Percentiles rank a stretch among this genome's conserved stretches.
phyloP scores from a whole-genome alignment of 2,888 invertebrate species.

The Eupithecia centaureata region DNA sequence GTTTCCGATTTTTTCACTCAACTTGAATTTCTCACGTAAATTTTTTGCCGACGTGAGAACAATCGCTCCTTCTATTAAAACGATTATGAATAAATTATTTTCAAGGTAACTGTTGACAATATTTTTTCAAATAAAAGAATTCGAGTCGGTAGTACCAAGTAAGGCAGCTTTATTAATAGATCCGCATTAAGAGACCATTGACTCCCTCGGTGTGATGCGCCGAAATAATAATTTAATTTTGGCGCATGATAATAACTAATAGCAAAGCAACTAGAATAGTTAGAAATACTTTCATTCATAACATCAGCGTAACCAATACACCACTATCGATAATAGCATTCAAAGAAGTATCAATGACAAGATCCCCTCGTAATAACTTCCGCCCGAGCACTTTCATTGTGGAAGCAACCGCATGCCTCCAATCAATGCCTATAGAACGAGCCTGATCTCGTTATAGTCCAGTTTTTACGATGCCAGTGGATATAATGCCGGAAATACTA shows the following conservation, averaged over 20 bases:
- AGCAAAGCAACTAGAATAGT: background rate
- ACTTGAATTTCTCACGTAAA: constrained; percentile 59
- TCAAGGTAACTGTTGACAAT: background rate
- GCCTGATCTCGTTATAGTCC: constrained; percentile 53
- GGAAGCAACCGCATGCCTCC: constrained; percentile 39
- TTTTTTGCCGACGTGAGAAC: constrained; percentile 47
- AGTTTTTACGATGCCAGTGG: constrained; percentile 58
- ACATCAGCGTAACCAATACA: background rate
- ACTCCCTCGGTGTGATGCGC: constrained; percentile 64
- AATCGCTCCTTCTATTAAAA: constrained; percentile 22
- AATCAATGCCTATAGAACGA: constrained; percentile 47
- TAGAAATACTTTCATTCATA: background rate
- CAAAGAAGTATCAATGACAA: constrained; percentile 35
- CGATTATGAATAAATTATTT: constrained; percentile 15
- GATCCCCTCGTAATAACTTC: constrained; percentile 39
- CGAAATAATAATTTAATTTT: constrained; percentile 57
- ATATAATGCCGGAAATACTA: constrained; percentile 68
- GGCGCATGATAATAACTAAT: constrained; percentile 53
- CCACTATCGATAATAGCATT: constrained; percentile 20
- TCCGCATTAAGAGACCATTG: constrained; percentile 59
- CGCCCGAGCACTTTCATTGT: constrained; percentile 41
- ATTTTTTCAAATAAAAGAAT: constrained; percentile 29
- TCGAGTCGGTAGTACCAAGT: constrained; percentile 46
- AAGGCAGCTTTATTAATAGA: constrained; percentile 57
- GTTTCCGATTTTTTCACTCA: constrained; percentile 61